Evolutionary conservation across 2,888 invertebrate genomes (phyloP), one percentile per base, ranked within the genome.

Genomic region (Spodoptera exigua): DNA sequence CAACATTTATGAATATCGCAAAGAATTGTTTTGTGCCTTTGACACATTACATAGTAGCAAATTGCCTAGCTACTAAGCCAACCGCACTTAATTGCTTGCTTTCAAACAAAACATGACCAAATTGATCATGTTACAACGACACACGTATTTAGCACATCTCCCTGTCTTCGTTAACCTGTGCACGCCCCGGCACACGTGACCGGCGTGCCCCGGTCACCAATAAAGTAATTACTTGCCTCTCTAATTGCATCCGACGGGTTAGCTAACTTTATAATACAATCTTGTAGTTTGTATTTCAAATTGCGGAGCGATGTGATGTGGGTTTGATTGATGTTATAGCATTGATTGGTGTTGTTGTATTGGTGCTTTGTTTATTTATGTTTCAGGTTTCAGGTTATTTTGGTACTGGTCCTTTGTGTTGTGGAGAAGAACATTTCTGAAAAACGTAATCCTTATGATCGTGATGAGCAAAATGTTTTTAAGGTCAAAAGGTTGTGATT

Each of bases 221-320:
- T 76, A 78, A 76, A 75, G 76, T 78, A 70, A 78, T 78, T 75
- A 72, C 76, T 43, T 46, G 51, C 36, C 55, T 43, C 59, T 58
- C 60, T 76, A 76, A 76, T 76, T 78, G 62, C 78, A 75, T 67
- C 52, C 52, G 78, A 71, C 75, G 75, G 78, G 75, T 77, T 77
- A 61, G 60, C 49, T 74, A 75, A 75, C 68, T 74, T 65, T 74
- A 68, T 75, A 62, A 74, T 12, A 61, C 70, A 77, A 68, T 71
- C 75, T 75, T 70, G 71, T 75, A 71, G 71, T 74, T 74, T 71
- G 62, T 67, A 51, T 60, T 69, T 51, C 67, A 60, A 49, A 66
- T 66, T 68, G 53, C 1, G 40, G 16, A 27, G 49, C 51, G 71
- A 47, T 67, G 68, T 55, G 43, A 64, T 52, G 54, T 54, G 34